A percentile compares a stretch with the other conserved stretches of the same genome.
Conservation (phyloP, 2,888 invertebrate species). For the Callosobruchus maculatus region DNA sequence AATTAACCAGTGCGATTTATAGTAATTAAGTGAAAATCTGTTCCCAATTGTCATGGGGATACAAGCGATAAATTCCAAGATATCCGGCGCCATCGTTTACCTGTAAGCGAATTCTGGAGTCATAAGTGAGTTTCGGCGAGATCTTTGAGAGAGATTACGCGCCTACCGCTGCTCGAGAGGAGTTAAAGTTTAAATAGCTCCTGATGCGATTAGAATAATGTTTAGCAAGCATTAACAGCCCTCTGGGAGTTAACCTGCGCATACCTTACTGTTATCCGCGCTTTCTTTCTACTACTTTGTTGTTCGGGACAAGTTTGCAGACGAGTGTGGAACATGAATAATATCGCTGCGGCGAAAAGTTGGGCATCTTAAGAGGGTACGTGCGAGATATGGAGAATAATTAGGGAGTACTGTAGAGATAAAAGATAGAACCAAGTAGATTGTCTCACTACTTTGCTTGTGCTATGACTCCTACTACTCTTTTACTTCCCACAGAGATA, state of each 20-base stretch:
- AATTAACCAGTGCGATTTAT: not conserved
- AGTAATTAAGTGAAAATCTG: not conserved
- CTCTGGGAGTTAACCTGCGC: not conserved
- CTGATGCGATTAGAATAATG: constrained; percentile 24
- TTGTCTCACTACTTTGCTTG: too few relatives aligned
- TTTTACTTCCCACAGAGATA: too few relatives aligned
- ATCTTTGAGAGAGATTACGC: not conserved
- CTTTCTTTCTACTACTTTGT: not conserved
- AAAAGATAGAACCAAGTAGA: not conserved
- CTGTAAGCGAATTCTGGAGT: not conserved
- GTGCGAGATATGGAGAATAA: not conserved
- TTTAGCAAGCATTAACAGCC: constrained; percentile 10
- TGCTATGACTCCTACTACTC: too few relatives aligned
- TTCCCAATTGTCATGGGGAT: not conserved
- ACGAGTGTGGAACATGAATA: not conserved
- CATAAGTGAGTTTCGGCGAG: not conserved
- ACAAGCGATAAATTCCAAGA: not conserved
- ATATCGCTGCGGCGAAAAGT: not conserved
- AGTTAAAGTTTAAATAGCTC: constrained; percentile 24
- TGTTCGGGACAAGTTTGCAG: not conserved
- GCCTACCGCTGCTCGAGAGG: not conserved
- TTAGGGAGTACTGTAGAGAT: not conserved
- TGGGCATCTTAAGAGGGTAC: not conserved
- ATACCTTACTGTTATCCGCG: not conserved
- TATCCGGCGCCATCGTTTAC: not conserved